Conservation (phyloP, 2,113 vertebrate species). For the Falcunculus frontatus region DNA sequence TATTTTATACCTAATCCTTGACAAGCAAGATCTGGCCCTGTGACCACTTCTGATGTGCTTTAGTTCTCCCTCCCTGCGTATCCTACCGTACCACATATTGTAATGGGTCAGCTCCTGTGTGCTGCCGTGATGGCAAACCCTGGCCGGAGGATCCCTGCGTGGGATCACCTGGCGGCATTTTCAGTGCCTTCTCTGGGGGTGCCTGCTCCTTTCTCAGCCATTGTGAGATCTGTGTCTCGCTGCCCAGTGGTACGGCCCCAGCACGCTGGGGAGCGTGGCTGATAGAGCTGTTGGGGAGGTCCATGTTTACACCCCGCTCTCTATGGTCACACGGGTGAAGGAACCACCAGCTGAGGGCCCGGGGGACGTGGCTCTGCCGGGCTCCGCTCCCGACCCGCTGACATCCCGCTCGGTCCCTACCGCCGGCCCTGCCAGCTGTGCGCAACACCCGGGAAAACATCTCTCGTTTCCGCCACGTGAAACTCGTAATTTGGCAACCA, state of each 20-base stretch:
- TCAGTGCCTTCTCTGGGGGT: rapidly evolving
- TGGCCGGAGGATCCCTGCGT: neutral
- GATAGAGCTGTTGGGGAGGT: neutral
- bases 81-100: rapidly evolving
- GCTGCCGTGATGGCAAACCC: neutral
- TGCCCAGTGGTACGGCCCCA: rapidly evolving
- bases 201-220: rapidly evolving
- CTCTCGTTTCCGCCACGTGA: neutral
- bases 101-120: rapidly evolving
- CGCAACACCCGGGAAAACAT: rapidly evolving
- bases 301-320: rapidly evolving
- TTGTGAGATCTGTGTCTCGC: rapidly evolving
- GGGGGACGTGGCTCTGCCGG: neutral
- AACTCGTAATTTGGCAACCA: rapidly evolving
- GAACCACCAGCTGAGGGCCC: rapidly evolving
- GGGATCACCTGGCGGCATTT: rapidly evolving
- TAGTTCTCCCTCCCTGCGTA: no score
- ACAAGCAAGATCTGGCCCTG: neutral
- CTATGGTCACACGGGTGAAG: rapidly evolving
- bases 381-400: rapidly evolving
- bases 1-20: neutral
- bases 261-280: rapidly evolving
- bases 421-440: neutral
- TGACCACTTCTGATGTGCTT: neutral
- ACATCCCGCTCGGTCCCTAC: rapidly evolving